These are phyloP conservation scores for Zaprionus ghesquierei DNA, from an alignment of 1,140 invertebrate genomes.

Conservation along the genomic window DNA sequence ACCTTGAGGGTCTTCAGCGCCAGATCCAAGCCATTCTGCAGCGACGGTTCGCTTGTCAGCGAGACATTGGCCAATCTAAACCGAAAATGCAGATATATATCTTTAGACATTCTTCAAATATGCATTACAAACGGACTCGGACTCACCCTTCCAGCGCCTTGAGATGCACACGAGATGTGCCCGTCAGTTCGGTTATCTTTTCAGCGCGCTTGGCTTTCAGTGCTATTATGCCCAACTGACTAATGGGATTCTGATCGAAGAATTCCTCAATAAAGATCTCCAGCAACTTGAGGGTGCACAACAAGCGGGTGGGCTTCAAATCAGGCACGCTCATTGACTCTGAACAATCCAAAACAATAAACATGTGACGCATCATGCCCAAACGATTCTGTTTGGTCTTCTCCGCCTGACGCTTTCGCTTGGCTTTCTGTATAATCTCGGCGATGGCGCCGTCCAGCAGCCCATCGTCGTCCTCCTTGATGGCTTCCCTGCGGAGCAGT, in stretches of 20 bases:
- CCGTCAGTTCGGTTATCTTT: slow-evolving; percentile 94
- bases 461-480: slow-evolving; percentile 97
- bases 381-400: slow-evolving; percentile 89
- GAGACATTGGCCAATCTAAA: slow-evolving; percentile 85
- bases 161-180: slow-evolving; percentile 91
- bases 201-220: slow-evolving; percentile 97
- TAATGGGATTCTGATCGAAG: slow-evolving; percentile 99
- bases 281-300: slow-evolving; percentile 94
- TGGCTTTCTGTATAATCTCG: slow-evolving; percentile 95
- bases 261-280: slow-evolving; percentile 98
- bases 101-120: background rate
- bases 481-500: slow-evolving; percentile 91
- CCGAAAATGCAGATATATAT: background rate
- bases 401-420: slow-evolving; percentile 89
- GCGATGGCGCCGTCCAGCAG: slow-evolving; percentile 93
- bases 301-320: slow-evolving; percentile 95
- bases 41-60: slow-evolving; percentile 93
- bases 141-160: slow-evolving; percentile 85
- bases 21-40: slow-evolving; percentile 97
- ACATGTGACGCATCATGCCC: slow-evolving; percentile 98
- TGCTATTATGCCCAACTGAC: slow-evolving; percentile 96
- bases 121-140: background rate
- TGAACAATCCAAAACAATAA: slow-evolving; percentile 95
- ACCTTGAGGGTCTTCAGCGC: slow-evolving; percentile 93
- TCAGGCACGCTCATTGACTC: slow-evolving; percentile 97